Evolutionary conservation across 1,140 invertebrate species (phyloP).

Genomic region (Oncopodura yosiiana): DNA sequence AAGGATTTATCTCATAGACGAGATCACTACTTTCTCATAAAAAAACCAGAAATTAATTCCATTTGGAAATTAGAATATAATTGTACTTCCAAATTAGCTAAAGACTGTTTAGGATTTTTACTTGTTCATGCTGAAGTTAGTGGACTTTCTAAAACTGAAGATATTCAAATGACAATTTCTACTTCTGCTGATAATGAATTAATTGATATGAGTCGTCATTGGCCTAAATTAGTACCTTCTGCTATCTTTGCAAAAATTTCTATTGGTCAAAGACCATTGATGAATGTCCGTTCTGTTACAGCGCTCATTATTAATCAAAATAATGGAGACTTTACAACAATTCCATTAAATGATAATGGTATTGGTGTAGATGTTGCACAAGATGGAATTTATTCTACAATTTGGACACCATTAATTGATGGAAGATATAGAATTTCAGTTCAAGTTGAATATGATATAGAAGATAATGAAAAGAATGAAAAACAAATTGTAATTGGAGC

Average conservation of each 20-base stretch:
- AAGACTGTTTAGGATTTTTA: background rate
- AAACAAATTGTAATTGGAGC: no score
- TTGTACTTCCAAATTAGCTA: background rate
- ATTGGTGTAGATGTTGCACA: slow-evolving; percentile 1
- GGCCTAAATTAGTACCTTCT: slow-evolving; percentile 10
- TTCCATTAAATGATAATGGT: slow-evolving; percentile 20
- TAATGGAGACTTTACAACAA: background rate
- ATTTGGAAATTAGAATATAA: background rate
- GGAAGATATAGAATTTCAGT: slow-evolving; percentile 19
- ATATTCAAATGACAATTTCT: slow-evolving; percentile 8
- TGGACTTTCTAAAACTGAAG: background rate
- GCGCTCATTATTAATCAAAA: background rate
- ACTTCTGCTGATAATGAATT: slow-evolving; percentile 16
- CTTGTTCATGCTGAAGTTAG: background rate
- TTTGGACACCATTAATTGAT: slow-evolving; percentile 12
- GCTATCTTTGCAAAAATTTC: slow-evolving; percentile 20
- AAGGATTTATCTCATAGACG: no score
- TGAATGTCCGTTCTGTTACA: background rate
- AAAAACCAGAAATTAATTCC: background rate
- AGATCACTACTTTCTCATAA: background rate
- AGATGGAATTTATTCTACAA: slow-evolving; percentile 24
- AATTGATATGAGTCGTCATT: slow-evolving; percentile 19
- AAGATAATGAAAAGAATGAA: background rate
- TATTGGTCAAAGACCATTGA: background rate
- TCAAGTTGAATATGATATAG: background rate